A percentile compares a stretch with the other conserved stretches of the same genome.
These are phyloP conservation scores for Pseudorhombus dupliciocellatus DNA, from an alignment of 2,113 vertebrate species.

Conservation along the genomic window DNA sequence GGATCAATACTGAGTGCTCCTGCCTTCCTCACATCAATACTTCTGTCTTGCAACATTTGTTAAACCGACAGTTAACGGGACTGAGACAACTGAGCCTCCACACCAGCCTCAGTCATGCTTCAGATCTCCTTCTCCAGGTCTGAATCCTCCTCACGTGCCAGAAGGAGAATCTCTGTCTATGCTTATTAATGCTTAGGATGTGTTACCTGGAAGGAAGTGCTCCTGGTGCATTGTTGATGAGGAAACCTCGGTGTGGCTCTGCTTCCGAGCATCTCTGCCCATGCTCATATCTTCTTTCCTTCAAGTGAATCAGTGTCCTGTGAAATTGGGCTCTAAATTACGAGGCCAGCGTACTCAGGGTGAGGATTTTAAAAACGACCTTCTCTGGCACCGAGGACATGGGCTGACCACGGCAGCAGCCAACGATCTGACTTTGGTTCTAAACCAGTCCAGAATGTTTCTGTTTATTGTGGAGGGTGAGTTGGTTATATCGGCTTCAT, in stretches of 20 bases:
- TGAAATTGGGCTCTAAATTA: conserved; percentile 95
- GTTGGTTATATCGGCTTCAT: conserved; percentile 53
- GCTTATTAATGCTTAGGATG: conserved; percentile 36
- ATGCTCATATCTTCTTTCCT: conserved; percentile 70
- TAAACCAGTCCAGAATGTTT: conserved; percentile 22
- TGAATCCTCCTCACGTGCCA: neutral
- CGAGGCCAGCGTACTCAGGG: conserved; percentile 72
- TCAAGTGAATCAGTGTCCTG: conserved; percentile 90
- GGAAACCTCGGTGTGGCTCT: conserved; percentile 57
- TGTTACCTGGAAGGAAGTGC: conserved; percentile 20
- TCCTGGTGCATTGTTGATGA: conserved; percentile 47
- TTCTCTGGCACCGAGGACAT: conserved; percentile 72
- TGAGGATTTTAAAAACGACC: conserved; percentile 81
- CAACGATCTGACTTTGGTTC: conserved; percentile 40
- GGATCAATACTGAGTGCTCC: no score
- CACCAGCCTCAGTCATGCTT: neutral
- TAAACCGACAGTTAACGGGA: no score
- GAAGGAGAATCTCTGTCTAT: neutral
- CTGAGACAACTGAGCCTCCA: no score
- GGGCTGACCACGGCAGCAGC: conserved; percentile 30
- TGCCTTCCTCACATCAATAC: neutral
- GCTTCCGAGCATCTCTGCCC: conserved; percentile 45
- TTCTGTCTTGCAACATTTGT: neutral
- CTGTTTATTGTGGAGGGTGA: conserved; percentile 43
- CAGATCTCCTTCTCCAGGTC: neutral